Evolutionary conservation across 2,797 vertebrate genomes (phyloP), one percentile per base, ranked within the genome.

Genomic region (Centroberyx gerrardi): DNA sequence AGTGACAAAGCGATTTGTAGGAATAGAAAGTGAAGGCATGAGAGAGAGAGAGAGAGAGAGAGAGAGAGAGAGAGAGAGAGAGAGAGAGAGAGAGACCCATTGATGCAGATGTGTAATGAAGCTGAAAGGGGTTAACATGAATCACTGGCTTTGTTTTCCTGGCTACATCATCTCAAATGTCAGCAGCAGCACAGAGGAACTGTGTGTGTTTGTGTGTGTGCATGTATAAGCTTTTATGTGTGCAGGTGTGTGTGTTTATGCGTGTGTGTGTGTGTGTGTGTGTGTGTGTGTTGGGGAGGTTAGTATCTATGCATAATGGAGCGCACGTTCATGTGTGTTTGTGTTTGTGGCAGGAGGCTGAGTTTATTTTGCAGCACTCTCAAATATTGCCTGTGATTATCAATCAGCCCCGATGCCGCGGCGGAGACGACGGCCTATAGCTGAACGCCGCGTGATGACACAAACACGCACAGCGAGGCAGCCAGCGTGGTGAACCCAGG

Each of bases 351-450:
- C 69, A 55, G 62, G 28, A 51, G 27, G 40, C 68, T 5, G 42
- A 10, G 27, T 46, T 67, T 48, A 31, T 49, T n/a, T 60, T 68
- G 40, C 42, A 55, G 58, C 22, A 27, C 48, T 48, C 51, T 63
- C 61, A 71, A 48, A 68, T 55, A 61, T 79, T 59, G 51, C 53
- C 66, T 66, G 67, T 36, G 14, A 65, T 59, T 71, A 68, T 74
- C 83, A 87, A 90, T 91, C 90, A 89, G 72, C 62, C 72, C 72
- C 67, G 80, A 86, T 59, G 81, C 70, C 66, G 68, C 17, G 5
- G 66, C 76, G 12, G 80, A 85, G 78, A 82, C 64, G 83, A 72
- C 82, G 61, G 80, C 88, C 53, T 72, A 59, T 68, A 86, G 56
- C 85, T 6, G n/a, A 64, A 49, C 59, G 48, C 74, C 80, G 87